These are phyloP conservation scores for Melanchra persicariae DNA, from an alignment of 2,888 invertebrate genomes.

Conservation along the genomic window DNA sequence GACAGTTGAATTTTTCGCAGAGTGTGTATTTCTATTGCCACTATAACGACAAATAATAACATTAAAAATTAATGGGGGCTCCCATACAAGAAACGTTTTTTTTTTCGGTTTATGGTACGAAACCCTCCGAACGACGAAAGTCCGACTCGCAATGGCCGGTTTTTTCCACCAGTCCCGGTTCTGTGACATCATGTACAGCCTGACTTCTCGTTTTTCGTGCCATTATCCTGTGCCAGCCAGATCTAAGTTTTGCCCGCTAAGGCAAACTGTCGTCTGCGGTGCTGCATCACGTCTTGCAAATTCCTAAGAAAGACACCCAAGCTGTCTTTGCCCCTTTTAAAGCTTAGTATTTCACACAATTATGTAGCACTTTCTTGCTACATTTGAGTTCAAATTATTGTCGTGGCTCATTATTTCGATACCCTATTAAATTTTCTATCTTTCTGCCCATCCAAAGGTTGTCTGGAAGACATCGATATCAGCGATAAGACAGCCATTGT, in stretches of 20 bases:
- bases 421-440: constrained; percentile 11
- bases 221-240: not conserved
- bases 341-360: not conserved
- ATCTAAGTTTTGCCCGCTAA: not conserved
- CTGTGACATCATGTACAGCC: not conserved
- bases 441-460: constrained; percentile 20
- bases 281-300: not conserved
- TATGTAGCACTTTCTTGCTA: not conserved
- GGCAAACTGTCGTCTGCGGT: not conserved
- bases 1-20: no score
- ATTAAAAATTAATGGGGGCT: no score
- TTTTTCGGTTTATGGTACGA: no score
- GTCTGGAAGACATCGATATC: not conserved
- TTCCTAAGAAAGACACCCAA: not conserved
- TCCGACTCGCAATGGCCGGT: no score
- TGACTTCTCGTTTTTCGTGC: not conserved
- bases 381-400: not conserved
- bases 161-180: not conserved
- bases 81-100: no score
- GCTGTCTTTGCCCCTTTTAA: not conserved
- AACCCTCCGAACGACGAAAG: no score
- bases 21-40: no score
- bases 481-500: not conserved
- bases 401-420: constrained; percentile 11
- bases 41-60: no score